Base-by-base conservation (phyloP, 2,113 vertebrate genomes). In the Corythornis madagascariensis region DNA sequence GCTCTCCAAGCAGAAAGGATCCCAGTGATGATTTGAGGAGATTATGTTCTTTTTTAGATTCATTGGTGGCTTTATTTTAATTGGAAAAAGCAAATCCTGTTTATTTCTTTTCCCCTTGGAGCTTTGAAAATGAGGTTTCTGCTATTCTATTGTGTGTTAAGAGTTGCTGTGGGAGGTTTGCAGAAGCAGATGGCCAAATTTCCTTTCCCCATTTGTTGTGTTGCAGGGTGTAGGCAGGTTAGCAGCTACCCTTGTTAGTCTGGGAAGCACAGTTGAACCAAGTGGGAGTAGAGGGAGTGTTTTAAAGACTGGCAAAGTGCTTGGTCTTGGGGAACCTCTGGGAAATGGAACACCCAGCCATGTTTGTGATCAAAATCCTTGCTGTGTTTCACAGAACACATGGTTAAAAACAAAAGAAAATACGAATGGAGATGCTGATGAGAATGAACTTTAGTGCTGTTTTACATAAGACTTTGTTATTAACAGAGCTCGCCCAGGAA, bases 71-170 rank as follows among this genome's bases (percentile, higher is more conserved):
- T 73, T 92, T 72, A 42, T 67, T 84, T 70, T 50, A 59, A 38
- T 1, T 29, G 29, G 21, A 28, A 61, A 74, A 56, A 56, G 9
- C 50, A 59, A 73, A 35, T 50, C 2, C 8, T 31, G 7, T 15
- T 25, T 38, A 6, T 52, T 64, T 20, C 1, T 9, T 16, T 26
- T 28, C 0, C 8, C 7, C 2, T 2, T 63, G 26, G 16, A 64
- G 64, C 64, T 16, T 48, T 67, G 18, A 74, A 87, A 84, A 16
- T 33, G 18, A 47, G 11, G 1, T 17, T n/a, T 42, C 13, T 56
- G 74, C 71, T 65, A 22, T 71, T 83, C 35, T 28, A 1, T 18
- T 59, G 50, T 19, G 15, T 42, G 26, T 25, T 61, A n/a, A 69
- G 83, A 25, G 16, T 26, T 79, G 29, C 31, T 59, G 18, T 73